Percentiles rank a stretch among this genome's conserved stretches.
Evolutionary conservation across 2,888 invertebrate species (phyloP).

Genomic region (Tenthredo scrophulariae): DNA sequence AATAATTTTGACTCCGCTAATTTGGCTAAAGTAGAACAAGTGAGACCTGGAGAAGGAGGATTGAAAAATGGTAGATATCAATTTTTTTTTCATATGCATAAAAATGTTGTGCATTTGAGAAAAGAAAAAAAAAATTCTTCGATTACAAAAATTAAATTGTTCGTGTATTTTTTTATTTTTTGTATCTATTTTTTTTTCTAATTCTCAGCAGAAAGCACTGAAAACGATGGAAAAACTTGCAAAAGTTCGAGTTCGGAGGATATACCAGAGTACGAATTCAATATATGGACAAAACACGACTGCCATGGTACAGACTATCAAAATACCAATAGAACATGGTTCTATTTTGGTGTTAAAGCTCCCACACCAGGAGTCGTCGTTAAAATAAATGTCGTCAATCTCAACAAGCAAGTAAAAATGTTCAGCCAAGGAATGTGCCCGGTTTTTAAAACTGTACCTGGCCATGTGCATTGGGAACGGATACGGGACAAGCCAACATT

Average conservation of each 20-base stretch:
- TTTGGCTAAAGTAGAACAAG: slow-evolving; percentile 89
- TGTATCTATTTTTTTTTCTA: too few relatives aligned
- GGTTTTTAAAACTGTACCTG: slow-evolving; percentile 87
- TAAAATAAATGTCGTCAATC: slow-evolving; percentile 91
- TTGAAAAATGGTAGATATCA: slow-evolving; percentile 71
- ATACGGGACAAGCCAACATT: slow-evolving; percentile 89
- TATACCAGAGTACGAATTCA: slow-evolving; percentile 88
- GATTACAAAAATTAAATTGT: background rate
- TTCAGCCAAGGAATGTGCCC: slow-evolving; percentile 95
- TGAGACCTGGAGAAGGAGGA: slow-evolving; percentile 72
- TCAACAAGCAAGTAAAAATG: slow-evolving; percentile 94
- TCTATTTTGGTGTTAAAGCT: slow-evolving; percentile 90
- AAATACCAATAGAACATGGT: slow-evolving; percentile 95
- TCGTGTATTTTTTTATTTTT: background rate
- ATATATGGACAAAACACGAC: slow-evolving; percentile 94
- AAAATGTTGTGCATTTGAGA: background rate
- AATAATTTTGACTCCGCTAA: slow-evolving; percentile 96
- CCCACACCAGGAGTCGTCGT: slow-evolving; percentile 81
- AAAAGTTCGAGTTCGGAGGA: slow-evolving; percentile 75
- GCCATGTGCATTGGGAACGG: slow-evolving; percentile 90
- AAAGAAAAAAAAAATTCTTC: background rate
- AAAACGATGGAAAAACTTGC: slow-evolving; percentile 65
- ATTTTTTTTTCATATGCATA: slow-evolving; percentile 33
- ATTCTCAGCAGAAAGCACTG: slow-evolving; percentile 52
- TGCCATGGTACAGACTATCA: slow-evolving; percentile 93